A percentile compares a stretch with the other conserved stretches of the same genome.
phyloP scores from a whole-genome alignment of 2,797 vertebrate genomes.

The Scyliorhinus canicula region DNA sequence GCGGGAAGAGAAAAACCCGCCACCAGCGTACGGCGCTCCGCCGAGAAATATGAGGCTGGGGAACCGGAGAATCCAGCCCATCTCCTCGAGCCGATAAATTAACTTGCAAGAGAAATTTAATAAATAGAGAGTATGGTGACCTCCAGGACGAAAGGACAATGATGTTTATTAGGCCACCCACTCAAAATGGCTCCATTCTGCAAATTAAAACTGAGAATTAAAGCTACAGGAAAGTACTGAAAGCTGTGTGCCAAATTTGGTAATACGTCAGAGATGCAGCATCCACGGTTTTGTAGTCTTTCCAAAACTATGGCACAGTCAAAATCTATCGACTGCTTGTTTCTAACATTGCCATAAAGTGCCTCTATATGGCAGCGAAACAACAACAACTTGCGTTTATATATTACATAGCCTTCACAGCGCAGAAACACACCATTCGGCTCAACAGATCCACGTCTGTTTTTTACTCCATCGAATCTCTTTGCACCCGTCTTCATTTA shows the following conservation, averaged over 20 bases:
- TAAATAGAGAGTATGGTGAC: not conserved
- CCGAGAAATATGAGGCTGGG: no score
- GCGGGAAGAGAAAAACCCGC: no score
- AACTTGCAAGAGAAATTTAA: not conserved
- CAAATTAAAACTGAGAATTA: not conserved
- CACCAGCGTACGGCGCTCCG: no score
- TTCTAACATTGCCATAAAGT: not conserved
- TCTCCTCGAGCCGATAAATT: not conserved
- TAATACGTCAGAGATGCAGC: not conserved
- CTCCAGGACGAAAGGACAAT: not conserved
- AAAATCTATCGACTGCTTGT: not conserved
- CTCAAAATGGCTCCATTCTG: not conserved
- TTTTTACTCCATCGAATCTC: not conserved
- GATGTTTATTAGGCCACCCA: not conserved
- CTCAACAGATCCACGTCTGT: not conserved
- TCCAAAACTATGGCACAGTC: not conserved
- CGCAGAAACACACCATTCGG: not conserved
- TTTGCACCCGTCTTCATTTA: not conserved
- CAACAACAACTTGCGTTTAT: not conserved
- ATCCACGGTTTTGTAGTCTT: not conserved
- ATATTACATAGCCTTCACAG: not conserved
- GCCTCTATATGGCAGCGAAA: not conserved
- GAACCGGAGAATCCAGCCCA: no score
- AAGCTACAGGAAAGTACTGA: not conserved
- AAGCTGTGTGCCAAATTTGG: not conserved